Evolutionary conservation across 2,888 invertebrate genomes (phyloP).

Genomic region (Caenorhabditis japonica): DNA sequence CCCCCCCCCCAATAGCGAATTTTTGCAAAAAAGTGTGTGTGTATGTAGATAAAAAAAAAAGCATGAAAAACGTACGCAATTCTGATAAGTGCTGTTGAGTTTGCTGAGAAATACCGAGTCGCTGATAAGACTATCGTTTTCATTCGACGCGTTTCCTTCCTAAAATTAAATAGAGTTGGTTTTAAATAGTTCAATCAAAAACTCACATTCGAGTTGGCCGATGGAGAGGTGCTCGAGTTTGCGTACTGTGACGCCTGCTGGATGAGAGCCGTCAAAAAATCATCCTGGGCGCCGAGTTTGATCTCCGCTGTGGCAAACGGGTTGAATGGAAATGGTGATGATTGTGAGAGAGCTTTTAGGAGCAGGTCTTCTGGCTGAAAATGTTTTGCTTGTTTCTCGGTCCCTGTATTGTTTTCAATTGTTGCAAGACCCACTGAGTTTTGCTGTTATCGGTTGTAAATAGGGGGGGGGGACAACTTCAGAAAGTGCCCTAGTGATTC

Average conservation of each 20-base stretch:
- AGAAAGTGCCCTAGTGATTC: too few relatives aligned
- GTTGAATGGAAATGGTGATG: slow-evolving; percentile 40
- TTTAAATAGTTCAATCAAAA: not conserved
- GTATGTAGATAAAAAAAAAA: not conserved
- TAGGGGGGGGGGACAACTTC: too few relatives aligned
- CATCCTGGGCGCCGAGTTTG: slow-evolving; percentile 55
- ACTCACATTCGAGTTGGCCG: slow-evolving; percentile 57
- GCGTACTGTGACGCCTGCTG: slow-evolving; percentile 61
- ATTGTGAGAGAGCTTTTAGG: slow-evolving; percentile 44
- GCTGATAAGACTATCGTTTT: slow-evolving; percentile 45
- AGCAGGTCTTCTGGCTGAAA: slow-evolving; percentile 53
- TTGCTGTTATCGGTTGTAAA: too few relatives aligned
- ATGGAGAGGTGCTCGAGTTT: slow-evolving; percentile 50
- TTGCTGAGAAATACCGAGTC: slow-evolving; percentile 61
- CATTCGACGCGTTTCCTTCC: slow-evolving; percentile 49
- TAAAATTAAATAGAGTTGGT: slow-evolving; percentile 11
- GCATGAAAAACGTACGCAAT: not conserved
- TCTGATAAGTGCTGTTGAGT: slow-evolving; percentile 33
- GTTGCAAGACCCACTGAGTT: too few relatives aligned
- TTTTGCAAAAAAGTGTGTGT: too few relatives aligned
- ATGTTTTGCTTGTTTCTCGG: not conserved
- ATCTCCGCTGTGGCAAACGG: slow-evolving; percentile 51
- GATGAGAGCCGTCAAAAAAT: slow-evolving; percentile 58
- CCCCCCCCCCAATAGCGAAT: too few relatives aligned
- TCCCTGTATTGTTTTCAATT: too few relatives aligned